Base-by-base conservation (phyloP, 2,113 vertebrate genomes). In the Tychaedon coryphoeus region DNA sequence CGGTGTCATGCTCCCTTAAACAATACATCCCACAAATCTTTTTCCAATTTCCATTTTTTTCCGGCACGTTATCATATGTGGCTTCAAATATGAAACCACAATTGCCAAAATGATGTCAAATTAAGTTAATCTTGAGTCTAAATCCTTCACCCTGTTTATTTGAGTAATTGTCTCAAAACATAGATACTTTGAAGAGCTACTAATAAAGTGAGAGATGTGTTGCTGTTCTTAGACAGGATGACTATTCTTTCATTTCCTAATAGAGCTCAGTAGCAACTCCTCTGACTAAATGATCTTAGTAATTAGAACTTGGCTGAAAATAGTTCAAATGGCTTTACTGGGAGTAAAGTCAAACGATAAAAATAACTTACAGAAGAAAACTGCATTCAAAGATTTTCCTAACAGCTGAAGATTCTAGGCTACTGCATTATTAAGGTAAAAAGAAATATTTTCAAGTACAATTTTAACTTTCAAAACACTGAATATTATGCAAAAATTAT, bases 1-100 rank as follows among this genome's bases (percentile, higher is more conserved):
- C 0, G 0, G 7, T 15, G 18, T 33, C 43, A 31, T 13, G 8
- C 13, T 53, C 14, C 11, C 31, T 65, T 69, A 61, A 65, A 75
- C 0, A 5, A 23, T 54, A 33, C 6, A 69, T 36, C 8, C 34
- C 22, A 72, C 9, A 9, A 65, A 45, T 26, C 4, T 25, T 47
- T 34, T 77, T 80, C 18, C 10, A 45, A 14, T 69, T 50, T 18
- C 6, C 3, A 26, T 51, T 54, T 60, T 60, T 65, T 69, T n/a
- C 6, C 34, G 48, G 8, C 31, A 43, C 19, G 48, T 56, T 62
- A 38, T 72, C 34, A 38, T 24, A 18, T 17, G 5, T 62, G 9
- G 12, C 17, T 33, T 4, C 26, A 86, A 73, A 36, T 28, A 18
- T 31, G 12, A 16, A 80, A 79, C 7, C 5, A 40, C 50, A 29